Conservation (phyloP, 2,888 invertebrate species). For the Pollenia amentaria region DNA sequence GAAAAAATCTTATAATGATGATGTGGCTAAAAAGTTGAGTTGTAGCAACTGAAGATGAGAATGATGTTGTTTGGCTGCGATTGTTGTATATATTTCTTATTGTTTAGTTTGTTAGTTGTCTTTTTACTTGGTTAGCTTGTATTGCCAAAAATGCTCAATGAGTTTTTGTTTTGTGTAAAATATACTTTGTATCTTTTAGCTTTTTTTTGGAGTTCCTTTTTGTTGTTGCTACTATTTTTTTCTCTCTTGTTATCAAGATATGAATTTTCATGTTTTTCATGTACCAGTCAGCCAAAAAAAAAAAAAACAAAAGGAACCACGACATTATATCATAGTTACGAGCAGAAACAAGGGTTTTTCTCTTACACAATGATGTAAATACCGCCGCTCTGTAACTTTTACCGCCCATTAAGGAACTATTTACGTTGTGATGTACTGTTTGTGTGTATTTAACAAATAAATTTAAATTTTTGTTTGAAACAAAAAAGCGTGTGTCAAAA, state of each 20-base stretch:
- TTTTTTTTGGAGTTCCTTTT: slow-evolving; percentile 20
- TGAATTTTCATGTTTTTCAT: slow-evolving; percentile 74
- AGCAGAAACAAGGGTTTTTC: slow-evolving; percentile 46
- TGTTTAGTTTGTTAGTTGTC: slow-evolving; percentile 33
- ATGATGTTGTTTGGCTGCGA: slow-evolving; percentile 49
- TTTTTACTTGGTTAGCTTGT: slow-evolving; percentile 15
- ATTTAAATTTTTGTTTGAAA: slow-evolving; percentile 57
- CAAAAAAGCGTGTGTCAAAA: slow-evolving; percentile 52
- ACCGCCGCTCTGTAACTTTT: slow-evolving; percentile 48
- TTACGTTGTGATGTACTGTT: not conserved
- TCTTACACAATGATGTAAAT: slow-evolving; percentile 46
- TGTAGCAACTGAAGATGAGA: slow-evolving; percentile 55
- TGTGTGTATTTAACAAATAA: slow-evolving; percentile 54
- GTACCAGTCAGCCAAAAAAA: slow-evolving; percentile 61
- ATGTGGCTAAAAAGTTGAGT: slow-evolving; percentile 47
- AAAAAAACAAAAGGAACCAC: slow-evolving; percentile 51
- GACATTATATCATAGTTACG: slow-evolving; percentile 68
- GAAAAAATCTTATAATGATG: slow-evolving; percentile 54
- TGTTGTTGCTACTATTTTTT: slow-evolving; percentile 17
- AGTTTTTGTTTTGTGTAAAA: slow-evolving; percentile 44
- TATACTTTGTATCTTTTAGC: slow-evolving; percentile 53
- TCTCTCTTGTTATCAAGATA: slow-evolving; percentile 69
- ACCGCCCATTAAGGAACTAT: slow-evolving; percentile 60
- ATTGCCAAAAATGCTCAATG: slow-evolving; percentile 64
- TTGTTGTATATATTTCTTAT: slow-evolving; percentile 36